Conservation (phyloP, 2,797 vertebrate species). For the Sebastes trivittatus region DNA sequence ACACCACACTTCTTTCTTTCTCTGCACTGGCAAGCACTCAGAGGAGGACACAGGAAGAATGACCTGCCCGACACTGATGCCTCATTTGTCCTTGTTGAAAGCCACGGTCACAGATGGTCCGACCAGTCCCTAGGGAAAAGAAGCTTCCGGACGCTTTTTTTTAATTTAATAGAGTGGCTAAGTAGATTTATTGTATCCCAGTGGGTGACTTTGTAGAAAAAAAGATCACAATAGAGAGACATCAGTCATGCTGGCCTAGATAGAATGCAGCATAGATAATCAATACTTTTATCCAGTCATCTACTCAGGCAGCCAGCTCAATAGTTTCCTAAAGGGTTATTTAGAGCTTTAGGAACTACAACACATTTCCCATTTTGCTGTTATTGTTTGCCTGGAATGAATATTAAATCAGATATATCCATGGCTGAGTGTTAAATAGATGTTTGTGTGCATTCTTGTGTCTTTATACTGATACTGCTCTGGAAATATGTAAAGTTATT, state of each 20-base stretch:
- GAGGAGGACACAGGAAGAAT: slow-evolving; percentile 20
- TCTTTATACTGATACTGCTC: not conserved
- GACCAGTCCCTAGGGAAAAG: slow-evolving; percentile 44
- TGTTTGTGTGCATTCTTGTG: not conserved
- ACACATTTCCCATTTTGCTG: not conserved
- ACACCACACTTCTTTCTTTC: slow-evolving; percentile 4
- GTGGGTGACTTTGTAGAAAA: slow-evolving; percentile 14
- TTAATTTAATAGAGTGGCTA: slow-evolving; percentile 61
- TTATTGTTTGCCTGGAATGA: not conserved
- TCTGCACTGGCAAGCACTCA: slow-evolving; percentile 20
- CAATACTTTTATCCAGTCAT: slow-evolving; percentile 37
- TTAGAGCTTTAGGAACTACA: not conserved
- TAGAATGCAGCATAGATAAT: slow-evolving; percentile 38
- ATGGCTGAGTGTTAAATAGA: not conserved
- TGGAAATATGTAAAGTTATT: not conserved
- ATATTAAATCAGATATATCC: not conserved
- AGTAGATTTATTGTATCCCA: slow-evolving; percentile 48
- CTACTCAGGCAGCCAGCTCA: not conserved
- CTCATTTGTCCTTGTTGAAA: slow-evolving; percentile 37
- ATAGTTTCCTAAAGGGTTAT: slow-evolving; percentile 2
- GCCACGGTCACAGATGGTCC: slow-evolving; percentile 60
- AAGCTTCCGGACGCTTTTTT: slow-evolving; percentile 34
- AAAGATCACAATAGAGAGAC: slow-evolving; percentile 6
- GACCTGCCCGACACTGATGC: slow-evolving; percentile 26
- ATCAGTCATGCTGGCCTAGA: slow-evolving; percentile 32